Conservation (phyloP, 2,797 vertebrate species). For the Semaprochilodus insignis region DNA sequence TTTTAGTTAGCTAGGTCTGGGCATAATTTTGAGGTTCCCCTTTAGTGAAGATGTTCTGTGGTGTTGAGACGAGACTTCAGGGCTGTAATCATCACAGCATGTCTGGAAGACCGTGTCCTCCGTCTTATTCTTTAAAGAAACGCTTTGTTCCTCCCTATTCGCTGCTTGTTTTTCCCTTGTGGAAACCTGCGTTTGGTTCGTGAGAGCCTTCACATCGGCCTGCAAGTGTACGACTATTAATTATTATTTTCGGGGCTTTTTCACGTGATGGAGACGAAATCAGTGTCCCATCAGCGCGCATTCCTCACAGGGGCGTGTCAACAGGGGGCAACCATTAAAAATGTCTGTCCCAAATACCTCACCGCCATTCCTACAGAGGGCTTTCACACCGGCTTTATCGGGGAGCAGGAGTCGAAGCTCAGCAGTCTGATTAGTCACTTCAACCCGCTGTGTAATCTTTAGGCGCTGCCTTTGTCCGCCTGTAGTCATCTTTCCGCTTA, state of each 20-base stretch:
- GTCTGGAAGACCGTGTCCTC: not conserved
- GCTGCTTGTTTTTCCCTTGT: not conserved
- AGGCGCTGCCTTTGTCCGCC: slow-evolving; percentile 8
- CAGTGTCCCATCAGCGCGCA: not conserved
- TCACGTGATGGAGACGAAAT: not conserved
- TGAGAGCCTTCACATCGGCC: not conserved
- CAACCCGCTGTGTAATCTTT: slow-evolving; percentile 1
- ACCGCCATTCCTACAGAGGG: not conserved
- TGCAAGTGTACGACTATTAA: not conserved
- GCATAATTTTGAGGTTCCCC: not conserved
- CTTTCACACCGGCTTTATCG: not conserved
- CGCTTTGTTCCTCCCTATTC: not conserved
- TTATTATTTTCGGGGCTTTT: not conserved
- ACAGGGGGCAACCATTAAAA: not conserved
- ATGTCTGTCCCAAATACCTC: not conserved
- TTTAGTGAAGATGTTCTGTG: not conserved
- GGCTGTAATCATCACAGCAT: not conserved
- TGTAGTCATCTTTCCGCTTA: not conserved
- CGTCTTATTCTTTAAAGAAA: not conserved
- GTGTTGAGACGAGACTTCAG: not conserved
- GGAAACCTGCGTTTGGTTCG: too few relatives aligned
- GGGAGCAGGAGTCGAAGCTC: not conserved
- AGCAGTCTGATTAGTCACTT: slow-evolving; percentile 9
- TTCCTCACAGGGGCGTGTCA: slow-evolving; percentile 6
- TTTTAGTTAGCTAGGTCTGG: not conserved